These are phyloP conservation scores for Zaprionus tsacasi DNA, from an alignment of 1,140 invertebrate species.

Conservation along the genomic window DNA sequence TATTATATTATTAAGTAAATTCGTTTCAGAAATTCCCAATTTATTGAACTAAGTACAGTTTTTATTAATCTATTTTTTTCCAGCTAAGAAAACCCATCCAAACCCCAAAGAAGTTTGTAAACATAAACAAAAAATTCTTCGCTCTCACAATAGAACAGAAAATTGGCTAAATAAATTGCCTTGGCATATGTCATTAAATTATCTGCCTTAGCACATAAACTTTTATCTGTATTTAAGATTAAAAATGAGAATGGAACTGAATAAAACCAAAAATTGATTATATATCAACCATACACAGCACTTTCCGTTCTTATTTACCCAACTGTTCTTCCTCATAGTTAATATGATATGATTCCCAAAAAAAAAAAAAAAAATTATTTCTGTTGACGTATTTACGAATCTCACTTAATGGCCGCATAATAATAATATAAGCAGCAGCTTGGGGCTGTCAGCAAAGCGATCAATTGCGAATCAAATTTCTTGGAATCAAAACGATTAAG, in stretches of 20 bases:
- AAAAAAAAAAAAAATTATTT: neutral
- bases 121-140: neutral
- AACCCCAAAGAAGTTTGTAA: neutral
- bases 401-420: constrained; percentile 34
- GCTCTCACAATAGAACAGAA: too few relatives aligned
- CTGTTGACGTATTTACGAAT: constrained; percentile 37
- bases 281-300: neutral
- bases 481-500: constrained; percentile 11
- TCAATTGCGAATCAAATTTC: constrained; percentile 36
- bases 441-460: constrained; percentile 33
- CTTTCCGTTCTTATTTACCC: neutral
- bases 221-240: neutral
- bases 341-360: constrained; percentile 3
- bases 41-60: neutral
- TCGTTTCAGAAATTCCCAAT: too few relatives aligned
- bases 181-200: neutral
- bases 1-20: too few relatives aligned
- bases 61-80: neutral
- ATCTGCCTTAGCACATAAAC: neutral
- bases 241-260: neutral
- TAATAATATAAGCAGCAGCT: constrained; percentile 30
- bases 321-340: constrained; percentile 21
- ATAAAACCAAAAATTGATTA: neutral
- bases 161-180: neutral
- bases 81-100: too few relatives aligned